Evolutionary conservation across 2,113 vertebrate genomes (phyloP).

Genomic region (Todiramphus chloris): DNA sequence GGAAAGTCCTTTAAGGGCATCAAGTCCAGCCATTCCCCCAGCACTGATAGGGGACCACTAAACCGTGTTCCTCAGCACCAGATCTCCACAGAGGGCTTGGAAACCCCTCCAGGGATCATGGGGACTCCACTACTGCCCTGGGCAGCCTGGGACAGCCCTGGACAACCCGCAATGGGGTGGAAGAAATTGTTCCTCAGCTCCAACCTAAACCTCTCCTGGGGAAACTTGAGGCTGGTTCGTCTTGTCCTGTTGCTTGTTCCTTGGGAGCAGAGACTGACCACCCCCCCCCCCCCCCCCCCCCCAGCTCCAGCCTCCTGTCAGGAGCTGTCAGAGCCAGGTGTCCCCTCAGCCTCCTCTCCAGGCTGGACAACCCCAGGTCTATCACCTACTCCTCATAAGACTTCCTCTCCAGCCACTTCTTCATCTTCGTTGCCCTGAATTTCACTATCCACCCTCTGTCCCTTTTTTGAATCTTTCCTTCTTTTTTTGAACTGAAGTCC

Average conservation of each 20-base stretch:
- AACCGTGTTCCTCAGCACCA: not conserved
- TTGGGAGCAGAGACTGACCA: too few species aligned
- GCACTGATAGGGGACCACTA: not conserved
- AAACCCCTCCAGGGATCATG: not conserved
- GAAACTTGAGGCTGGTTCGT: too few species aligned
- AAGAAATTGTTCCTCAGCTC: not conserved
- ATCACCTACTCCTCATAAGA: too few species aligned
- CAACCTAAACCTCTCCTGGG: too few species aligned
- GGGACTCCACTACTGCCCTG: not conserved
- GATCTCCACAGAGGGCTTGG: not conserved
- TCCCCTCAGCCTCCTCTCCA: too few species aligned
- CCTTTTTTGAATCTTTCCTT: not conserved
- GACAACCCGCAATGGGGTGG: not conserved
- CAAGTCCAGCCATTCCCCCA: not conserved
- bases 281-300: too few species aligned
- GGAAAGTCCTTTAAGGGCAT: not conserved
- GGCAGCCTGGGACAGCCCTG: not conserved
- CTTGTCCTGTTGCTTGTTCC: too few species aligned
- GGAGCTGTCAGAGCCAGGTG: too few species aligned
- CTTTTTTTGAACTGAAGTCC: not conserved
- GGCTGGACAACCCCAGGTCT: too few species aligned
- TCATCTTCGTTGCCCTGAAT: not conserved
- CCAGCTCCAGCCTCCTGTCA: too few species aligned
- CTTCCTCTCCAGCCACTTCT: not conserved
- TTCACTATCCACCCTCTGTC: not conserved